phyloP scores from a whole-genome alignment of 2,797 vertebrate genomes.

The Cyprinella venusta region DNA sequence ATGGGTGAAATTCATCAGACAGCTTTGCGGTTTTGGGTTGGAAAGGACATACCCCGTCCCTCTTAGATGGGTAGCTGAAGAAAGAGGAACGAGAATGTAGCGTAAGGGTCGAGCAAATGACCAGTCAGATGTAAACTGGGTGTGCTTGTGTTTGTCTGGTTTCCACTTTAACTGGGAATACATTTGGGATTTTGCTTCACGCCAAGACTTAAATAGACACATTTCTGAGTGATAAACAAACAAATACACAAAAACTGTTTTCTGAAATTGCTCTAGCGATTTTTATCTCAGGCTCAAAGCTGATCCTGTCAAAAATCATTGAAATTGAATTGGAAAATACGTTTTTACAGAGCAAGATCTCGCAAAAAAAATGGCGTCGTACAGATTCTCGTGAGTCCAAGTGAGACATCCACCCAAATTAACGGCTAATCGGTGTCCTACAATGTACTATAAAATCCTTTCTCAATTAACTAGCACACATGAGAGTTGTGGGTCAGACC shows the following conservation, averaged over 20 bases:
- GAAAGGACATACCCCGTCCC: constrained; percentile 73
- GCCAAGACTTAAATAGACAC: constrained; percentile 51
- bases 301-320: constrained; percentile 46
- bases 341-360: constrained; percentile 36
- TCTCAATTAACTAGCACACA: constrained; percentile 55
- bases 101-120: constrained; percentile 77
- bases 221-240: constrained; percentile 54
- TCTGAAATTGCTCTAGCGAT: constrained; percentile 16
- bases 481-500: constrained; percentile 70
- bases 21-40: constrained; percentile 76
- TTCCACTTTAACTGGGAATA: constrained; percentile 46
- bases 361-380: constrained; percentile 25
- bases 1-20: constrained; percentile 78
- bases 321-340: constrained; percentile 36
- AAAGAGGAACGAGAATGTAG: constrained; percentile 77
- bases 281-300: constrained; percentile 48
- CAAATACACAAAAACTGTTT: constrained; percentile 55
- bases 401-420: constrained; percentile 54
- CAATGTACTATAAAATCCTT: constrained; percentile 54
- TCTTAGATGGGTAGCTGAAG: constrained; percentile 83
- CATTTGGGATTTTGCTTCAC: constrained; percentile 25
- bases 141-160: constrained; percentile 17
- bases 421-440: constrained; percentile 32
- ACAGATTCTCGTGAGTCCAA: constrained; percentile 54
- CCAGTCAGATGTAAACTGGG: constrained; percentile 62